Base-by-base conservation (phyloP, 2,113 vertebrate genomes). In the Eptatretus burgeri region DNA sequence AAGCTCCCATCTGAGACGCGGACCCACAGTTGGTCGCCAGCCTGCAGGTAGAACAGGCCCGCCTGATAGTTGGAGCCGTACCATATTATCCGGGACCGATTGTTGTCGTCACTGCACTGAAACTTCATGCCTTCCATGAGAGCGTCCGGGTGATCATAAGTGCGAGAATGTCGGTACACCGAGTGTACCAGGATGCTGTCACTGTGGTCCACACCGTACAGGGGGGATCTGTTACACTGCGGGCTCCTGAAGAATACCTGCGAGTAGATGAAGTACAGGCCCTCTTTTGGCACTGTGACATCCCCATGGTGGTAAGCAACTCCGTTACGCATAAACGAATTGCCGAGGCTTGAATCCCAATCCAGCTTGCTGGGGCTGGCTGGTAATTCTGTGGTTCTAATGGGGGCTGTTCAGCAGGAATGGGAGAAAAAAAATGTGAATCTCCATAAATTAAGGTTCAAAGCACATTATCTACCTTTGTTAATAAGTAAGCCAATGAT, bases 11-110 rank as follows among this genome's bases (percentile, higher is more conserved):
- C 53, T n/a, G 53, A 60, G 16, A 60, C 53, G 53, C 10, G 19
- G 16, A 60, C 53, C 16, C 19, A 60, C 53, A 60, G 12, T 19
- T 60, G 53, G 53, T 60, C 53, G 9, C 2, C 12, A 10, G 53
- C 53, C 53, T 60, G 16, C 53, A 60, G 53, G 16, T 60, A 17
- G 53, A 60, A 60, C 53, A 60, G 16, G 53, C 53, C 53, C 16
- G 16, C 53, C 53, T 60, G 53, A 19, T 60, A 60, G 53, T 19
- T 60, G 53, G 53, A 60, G 53, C 53, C 53, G 53, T 17, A 60
- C 53, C 53, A 60, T 19, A 12, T 14, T 17, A 14, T n/a, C 53
- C 53, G 16, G 16, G 53, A 19, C 53, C 16, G 5, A 19, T 19
- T 19, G 53, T 19, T 19, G 53, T 19, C 53, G 9, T 12, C 53